phyloP scores from a whole-genome alignment of 1,140 invertebrate genomes.

The Brachionus koreanus region DNA sequence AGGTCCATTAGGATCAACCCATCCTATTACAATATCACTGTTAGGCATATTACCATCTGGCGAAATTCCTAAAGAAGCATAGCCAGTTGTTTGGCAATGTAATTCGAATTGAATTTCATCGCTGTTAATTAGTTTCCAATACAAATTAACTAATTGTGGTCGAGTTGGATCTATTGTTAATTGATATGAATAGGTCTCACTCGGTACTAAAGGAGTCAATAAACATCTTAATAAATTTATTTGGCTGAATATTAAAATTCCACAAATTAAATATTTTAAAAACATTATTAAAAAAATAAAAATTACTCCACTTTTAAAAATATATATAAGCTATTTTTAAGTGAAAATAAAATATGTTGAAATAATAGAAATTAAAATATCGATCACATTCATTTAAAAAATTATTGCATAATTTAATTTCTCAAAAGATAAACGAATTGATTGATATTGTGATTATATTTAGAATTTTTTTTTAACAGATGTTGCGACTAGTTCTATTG shows the following conservation, averaged over 20 bases:
- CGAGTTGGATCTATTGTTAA: not conserved
- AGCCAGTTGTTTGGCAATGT: conserved; percentile 65
- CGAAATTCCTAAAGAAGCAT: conserved; percentile 75
- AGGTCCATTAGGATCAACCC: not conserved
- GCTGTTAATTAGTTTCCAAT: conserved; percentile 13
- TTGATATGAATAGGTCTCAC: conserved; percentile 6
- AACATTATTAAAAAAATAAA: not conserved
- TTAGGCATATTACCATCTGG: conserved; percentile 71
- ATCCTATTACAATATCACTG: conserved; percentile 69
- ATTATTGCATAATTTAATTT: too few species aligned
- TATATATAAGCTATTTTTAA: too few species aligned
- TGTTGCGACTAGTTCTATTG: too few species aligned
- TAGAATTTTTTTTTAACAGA: too few species aligned
- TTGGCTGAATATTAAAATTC: not conserved
- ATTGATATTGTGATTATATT: too few species aligned
- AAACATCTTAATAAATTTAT: not conserved
- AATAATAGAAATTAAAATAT: too few species aligned
- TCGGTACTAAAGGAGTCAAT: conserved; percentile 25
- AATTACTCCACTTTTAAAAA: too few species aligned
- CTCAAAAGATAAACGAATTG: too few species aligned
- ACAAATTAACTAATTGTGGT: conserved; percentile 23
- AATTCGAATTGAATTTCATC: conserved; percentile 19
- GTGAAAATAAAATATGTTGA: too few species aligned
- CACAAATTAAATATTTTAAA: not conserved
- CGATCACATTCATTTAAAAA: too few species aligned